These are phyloP conservation scores for Pasiphila rectangulata DNA, from an alignment of 2,888 invertebrate species.

Conservation along the genomic window DNA sequence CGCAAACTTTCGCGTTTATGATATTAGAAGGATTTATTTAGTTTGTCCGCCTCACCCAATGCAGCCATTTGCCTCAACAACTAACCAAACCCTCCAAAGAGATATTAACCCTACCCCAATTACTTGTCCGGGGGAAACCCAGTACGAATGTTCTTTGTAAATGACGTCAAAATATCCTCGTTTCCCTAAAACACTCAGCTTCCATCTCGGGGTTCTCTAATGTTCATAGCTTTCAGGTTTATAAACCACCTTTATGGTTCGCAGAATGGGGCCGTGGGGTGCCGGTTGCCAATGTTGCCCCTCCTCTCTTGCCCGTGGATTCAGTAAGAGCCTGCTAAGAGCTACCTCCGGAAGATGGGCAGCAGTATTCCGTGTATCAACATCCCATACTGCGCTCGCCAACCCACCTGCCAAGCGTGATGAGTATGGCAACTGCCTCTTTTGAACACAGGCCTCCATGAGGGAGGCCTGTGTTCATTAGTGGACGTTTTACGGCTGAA, in stretches of 20 bases:
- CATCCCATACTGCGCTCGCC: too few species aligned
- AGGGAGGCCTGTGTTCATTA: too few species aligned
- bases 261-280: background rate
- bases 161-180: slow-evolving; percentile 32
- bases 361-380: too few species aligned
- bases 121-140: slow-evolving; percentile 18
- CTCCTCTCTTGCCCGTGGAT: too few species aligned
- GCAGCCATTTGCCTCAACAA: slow-evolving; percentile 1
- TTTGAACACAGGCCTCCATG: too few species aligned
- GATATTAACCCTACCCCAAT: slow-evolving; percentile 5
- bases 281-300: too few species aligned
- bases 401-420: too few species aligned
- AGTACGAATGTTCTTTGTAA: slow-evolving; percentile 29
- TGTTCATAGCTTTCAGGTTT: slow-evolving; percentile 3
- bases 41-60: background rate
- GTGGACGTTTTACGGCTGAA: too few species aligned
- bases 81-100: background rate
- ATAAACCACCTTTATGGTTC: background rate
- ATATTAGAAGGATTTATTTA: background rate
- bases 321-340: too few species aligned
- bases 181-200: slow-evolving; percentile 25
- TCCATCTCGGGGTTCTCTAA: slow-evolving; percentile 24
- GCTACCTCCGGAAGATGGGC: too few species aligned
- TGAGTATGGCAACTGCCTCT: too few species aligned
- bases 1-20: background rate